Percentiles rank a stretch among this genome's conserved stretches.
These are phyloP conservation scores for Alviniconcha strummeri DNA, from an alignment of 2,888 invertebrate genomes.

Conservation along the genomic window DNA sequence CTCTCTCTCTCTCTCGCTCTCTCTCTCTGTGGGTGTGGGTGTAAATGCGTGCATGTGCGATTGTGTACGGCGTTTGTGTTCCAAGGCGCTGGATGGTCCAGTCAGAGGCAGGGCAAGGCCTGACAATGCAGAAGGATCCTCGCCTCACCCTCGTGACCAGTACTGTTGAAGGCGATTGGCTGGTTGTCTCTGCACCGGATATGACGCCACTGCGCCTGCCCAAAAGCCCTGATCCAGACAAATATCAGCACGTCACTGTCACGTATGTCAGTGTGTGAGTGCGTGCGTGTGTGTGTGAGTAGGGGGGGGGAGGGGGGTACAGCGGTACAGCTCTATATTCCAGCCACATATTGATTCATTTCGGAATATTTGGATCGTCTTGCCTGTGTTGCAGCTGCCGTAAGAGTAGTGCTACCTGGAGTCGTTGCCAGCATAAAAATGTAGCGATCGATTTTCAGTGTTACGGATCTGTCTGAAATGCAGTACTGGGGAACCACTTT, in stretches of 20 bases:
- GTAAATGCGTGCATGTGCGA: background rate
- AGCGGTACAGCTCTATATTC: too few relatives aligned
- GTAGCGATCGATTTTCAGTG: too few relatives aligned
- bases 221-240: slow-evolving; percentile 31
- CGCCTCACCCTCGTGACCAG: slow-evolving; percentile 55
- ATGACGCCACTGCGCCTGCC: slow-evolving; percentile 50
- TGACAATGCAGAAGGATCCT: slow-evolving; percentile 51
- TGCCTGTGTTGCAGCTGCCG: too few relatives aligned
- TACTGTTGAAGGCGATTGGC: slow-evolving; percentile 37
- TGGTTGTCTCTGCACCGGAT: slow-evolving; percentile 58
- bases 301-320: too few relatives aligned
- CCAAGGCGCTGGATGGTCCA: slow-evolving; percentile 59
- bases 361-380: too few relatives aligned
- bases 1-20: background rate
- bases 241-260: slow-evolving; percentile 28
- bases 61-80: background rate
- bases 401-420: too few relatives aligned
- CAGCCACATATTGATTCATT: too few relatives aligned
- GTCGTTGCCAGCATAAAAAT: too few relatives aligned
- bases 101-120: slow-evolving; percentile 44
- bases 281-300: too few relatives aligned
- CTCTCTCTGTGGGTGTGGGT: background rate
- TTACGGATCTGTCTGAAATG: too few relatives aligned
- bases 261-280: slow-evolving; percentile 33
- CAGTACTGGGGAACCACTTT: too few relatives aligned